A percentile compares a stretch with the other conserved stretches of the same genome.
Evolutionary conservation across 2,888 invertebrate genomes (phyloP).

Genomic region (Stratiomys singularior): DNA sequence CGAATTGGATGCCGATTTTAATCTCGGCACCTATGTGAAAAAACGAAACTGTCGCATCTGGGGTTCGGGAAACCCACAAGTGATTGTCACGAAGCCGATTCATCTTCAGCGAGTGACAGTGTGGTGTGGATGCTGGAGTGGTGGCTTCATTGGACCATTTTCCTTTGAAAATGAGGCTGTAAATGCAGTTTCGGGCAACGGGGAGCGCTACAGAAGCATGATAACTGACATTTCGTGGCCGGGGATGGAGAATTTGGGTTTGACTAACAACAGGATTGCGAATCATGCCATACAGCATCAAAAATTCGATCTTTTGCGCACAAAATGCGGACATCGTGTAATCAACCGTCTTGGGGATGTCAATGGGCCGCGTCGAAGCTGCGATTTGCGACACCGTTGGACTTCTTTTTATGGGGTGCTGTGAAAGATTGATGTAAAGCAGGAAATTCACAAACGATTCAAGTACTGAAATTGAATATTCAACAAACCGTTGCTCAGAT

Average conservation of each 20-base stretch:
- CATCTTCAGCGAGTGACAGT: constrained; percentile 11
- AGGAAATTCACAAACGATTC: no score
- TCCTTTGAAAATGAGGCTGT: constrained; percentile 4
- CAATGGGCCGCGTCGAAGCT: no score
- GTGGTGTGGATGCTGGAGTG: constrained; percentile 3
- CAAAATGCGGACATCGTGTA: not conserved
- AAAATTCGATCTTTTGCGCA: constrained; percentile 13
- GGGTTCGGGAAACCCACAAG: constrained; percentile 3
- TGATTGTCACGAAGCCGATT: not conserved
- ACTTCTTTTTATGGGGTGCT: no score
- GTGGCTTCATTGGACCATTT: constrained; percentile 6
- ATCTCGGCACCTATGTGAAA: not conserved
- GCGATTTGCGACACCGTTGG: no score
- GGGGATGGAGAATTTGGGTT: not conserved
- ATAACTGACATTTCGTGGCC: not conserved
- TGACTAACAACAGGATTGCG: not conserved
- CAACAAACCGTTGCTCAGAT: no score
- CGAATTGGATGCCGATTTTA: not conserved
- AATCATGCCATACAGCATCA: not conserved
- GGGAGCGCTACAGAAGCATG: constrained; percentile 19
- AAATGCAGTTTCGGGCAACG: constrained; percentile 10
- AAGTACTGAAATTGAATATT: no score
- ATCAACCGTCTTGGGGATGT: no score
- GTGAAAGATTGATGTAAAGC: no score
- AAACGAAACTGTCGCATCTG: constrained; percentile 9